A percentile compares a stretch with the other conserved stretches of the same genome.
Evolutionary conservation across 2,888 invertebrate genomes (phyloP).

Genomic region (Troglohyphantes excavatus): DNA sequence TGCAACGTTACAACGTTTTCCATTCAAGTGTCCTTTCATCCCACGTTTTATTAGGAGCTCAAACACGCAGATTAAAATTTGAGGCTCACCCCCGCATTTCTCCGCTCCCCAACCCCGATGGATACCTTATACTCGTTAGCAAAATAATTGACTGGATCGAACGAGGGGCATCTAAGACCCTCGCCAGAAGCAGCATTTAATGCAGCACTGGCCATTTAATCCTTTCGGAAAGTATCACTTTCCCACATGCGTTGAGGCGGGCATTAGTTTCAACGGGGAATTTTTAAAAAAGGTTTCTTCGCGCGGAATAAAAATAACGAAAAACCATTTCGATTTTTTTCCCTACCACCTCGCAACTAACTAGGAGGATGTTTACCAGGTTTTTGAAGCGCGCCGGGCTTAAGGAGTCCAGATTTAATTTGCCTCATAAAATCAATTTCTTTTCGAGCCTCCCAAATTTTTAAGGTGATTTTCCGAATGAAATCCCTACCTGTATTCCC

Average conservation of each 20-base stretch:
- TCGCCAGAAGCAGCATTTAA: slow-evolving; percentile 67
- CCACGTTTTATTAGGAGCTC: neutral
- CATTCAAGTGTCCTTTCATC: neutral
- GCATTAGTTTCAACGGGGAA: slow-evolving; percentile 59
- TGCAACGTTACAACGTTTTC: neutral
- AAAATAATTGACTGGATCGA: slow-evolving; percentile 75
- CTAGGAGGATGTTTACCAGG: slow-evolving; percentile 49
- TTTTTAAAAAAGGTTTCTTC: slow-evolving; percentile 22
- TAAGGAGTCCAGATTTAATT: slow-evolving; percentile 71
- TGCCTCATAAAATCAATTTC: slow-evolving; percentile 74
- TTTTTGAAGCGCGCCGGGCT: slow-evolving; percentile 47
- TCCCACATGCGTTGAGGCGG: slow-evolving; percentile 65
- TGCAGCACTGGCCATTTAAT: slow-evolving; percentile 70
- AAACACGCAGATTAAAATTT: slow-evolving; percentile 67
- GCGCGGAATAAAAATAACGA: slow-evolving; percentile 37
- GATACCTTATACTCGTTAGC: slow-evolving; percentile 69
- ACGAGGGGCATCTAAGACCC: slow-evolving; percentile 34
- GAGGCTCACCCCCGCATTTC: slow-evolving; percentile 11
- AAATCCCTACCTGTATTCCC: slow-evolving; percentile 59
- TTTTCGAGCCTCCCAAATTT: slow-evolving; percentile 49
- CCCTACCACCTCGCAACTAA: neutral
- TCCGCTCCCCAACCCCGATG: neutral
- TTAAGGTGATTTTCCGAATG: slow-evolving; percentile 70
- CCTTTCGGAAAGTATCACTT: slow-evolving; percentile 59
- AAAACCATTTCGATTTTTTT: slow-evolving; percentile 26